These are phyloP conservation scores for Merodon equestris DNA, from an alignment of 2,888 invertebrate genomes.

Conservation along the genomic window DNA sequence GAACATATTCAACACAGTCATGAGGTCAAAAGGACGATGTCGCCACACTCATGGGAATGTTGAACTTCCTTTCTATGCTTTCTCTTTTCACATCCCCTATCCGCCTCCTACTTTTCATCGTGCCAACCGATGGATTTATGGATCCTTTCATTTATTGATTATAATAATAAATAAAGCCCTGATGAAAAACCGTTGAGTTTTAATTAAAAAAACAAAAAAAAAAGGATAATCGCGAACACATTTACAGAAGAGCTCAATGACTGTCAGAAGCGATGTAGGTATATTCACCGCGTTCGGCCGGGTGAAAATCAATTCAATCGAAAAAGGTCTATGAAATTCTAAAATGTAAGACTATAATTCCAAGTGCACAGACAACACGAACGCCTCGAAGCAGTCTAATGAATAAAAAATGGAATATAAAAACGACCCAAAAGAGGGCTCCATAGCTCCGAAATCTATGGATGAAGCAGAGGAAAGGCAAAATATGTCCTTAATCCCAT, in stretches of 20 bases:
- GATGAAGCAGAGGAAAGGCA: constrained; percentile 19
- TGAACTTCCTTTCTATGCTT: constrained; percentile 31
- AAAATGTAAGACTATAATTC: constrained; percentile 38
- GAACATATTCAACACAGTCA: constrained; percentile 57
- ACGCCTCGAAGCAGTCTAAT: constrained; percentile 24
- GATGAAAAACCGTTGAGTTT: constrained; percentile 25
- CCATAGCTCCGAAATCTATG: constrained; percentile 23
- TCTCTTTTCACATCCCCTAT: neutral
- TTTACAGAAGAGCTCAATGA: too few species aligned
- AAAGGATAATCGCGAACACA: too few species aligned
- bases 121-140: constrained; percentile 54
- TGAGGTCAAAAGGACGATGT: constrained; percentile 62
- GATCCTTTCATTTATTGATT: constrained; percentile 60
- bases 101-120: constrained; percentile 14
- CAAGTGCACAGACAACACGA: constrained; percentile 48
- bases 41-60: constrained; percentile 53
- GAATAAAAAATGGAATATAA: constrained; percentile 2
- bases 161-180: constrained; percentile 5
- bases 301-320: constrained; percentile 45
- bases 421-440: neutral
- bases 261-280: constrained; percentile 5
- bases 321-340: constrained; percentile 58
- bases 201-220: constrained; percentile 29
- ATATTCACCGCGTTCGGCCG: constrained; percentile 1
- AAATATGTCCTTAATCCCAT: constrained; percentile 53